phyloP scores from a whole-genome alignment of 1,140 invertebrate species.

The Octopus bimaculoides region DNA sequence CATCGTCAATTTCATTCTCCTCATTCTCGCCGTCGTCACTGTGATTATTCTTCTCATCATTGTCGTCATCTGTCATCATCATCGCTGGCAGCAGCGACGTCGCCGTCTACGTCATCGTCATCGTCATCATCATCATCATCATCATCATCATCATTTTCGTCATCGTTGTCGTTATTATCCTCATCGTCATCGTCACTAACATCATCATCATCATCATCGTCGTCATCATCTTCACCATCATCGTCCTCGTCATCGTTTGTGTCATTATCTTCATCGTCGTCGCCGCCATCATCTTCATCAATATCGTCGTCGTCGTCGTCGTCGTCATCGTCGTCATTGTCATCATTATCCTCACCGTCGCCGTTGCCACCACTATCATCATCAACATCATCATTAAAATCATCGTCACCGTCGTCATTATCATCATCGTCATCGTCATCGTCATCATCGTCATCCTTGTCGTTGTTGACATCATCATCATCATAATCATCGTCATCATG shows the following conservation, averaged over 20 bases:
- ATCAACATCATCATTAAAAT: conserved; percentile 10
- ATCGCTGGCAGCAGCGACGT: neutral
- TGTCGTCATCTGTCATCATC: conserved; percentile 13
- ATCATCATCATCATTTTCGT: conserved; percentile 15
- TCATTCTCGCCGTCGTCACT: conserved; percentile 11
- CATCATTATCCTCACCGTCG: neutral
- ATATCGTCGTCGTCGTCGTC: neutral
- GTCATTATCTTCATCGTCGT: conserved; percentile 14
- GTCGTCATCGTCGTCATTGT: conserved; percentile 4
- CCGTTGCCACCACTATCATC: conserved; percentile 1
- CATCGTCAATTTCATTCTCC: conserved; percentile 10
- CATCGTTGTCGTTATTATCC: conserved; percentile 18
- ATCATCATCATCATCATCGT: conserved; percentile 9
- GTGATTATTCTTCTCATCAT: conserved; percentile 3
- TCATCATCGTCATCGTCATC: conserved; percentile 11
- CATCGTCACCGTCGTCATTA: neutral
- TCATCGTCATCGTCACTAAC: conserved; percentile 15
- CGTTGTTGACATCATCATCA: conserved; percentile 2
- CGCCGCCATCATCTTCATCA: neutral
- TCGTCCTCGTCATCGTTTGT: neutral
- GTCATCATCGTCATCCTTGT: conserved; percentile 9
- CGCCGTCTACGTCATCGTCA: conserved; percentile 15
- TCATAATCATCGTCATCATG: conserved; percentile 10
- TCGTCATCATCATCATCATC: conserved; percentile 16
- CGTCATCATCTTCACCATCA: neutral